Evolutionary conservation across 2,797 vertebrate genomes (phyloP).

Genomic region (Megaceryle alcyon): DNA sequence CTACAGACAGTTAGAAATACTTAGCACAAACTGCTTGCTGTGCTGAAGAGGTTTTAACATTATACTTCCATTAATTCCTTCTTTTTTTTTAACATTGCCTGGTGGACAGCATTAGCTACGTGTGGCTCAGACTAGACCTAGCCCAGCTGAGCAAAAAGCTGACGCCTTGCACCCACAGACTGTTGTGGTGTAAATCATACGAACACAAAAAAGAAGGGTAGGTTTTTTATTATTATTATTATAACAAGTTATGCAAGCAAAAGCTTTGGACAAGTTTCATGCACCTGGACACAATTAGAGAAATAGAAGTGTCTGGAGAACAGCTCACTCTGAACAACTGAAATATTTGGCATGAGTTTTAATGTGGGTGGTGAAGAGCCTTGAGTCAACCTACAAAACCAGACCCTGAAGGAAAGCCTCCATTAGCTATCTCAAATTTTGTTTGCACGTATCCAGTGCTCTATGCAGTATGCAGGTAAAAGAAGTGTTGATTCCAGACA

Average conservation of each 20-base stretch:
- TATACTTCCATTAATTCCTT: background rate
- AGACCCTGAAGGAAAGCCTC: background rate
- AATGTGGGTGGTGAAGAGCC: background rate
- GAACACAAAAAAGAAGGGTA: background rate
- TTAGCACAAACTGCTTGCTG: background rate
- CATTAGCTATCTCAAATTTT: background rate
- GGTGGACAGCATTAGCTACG: background rate
- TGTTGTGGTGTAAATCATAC: too few relatives aligned
- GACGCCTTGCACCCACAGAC: background rate
- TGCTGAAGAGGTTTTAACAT: background rate
- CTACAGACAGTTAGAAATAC: background rate
- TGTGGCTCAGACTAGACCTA: background rate
- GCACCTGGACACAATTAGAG: constrained; percentile 68
- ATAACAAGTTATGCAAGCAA: constrained; percentile 46
- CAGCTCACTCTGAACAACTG: constrained; percentile 39
- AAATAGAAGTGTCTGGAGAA: constrained; percentile 42
- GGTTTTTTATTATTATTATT: background rate
- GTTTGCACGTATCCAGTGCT: background rate
- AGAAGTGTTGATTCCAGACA: background rate
- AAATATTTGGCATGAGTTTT: constrained; percentile 22
- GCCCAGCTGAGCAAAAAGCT: background rate
- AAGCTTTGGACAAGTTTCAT: constrained; percentile 53
- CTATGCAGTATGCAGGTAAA: background rate
- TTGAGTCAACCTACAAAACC: constrained; percentile 22
- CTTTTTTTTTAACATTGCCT: background rate